A percentile compares a stretch with the other conserved stretches of the same genome.
Evolutionary conservation across 1,140 invertebrate genomes (phyloP).

Genomic region (Nomia melanderi): DNA sequence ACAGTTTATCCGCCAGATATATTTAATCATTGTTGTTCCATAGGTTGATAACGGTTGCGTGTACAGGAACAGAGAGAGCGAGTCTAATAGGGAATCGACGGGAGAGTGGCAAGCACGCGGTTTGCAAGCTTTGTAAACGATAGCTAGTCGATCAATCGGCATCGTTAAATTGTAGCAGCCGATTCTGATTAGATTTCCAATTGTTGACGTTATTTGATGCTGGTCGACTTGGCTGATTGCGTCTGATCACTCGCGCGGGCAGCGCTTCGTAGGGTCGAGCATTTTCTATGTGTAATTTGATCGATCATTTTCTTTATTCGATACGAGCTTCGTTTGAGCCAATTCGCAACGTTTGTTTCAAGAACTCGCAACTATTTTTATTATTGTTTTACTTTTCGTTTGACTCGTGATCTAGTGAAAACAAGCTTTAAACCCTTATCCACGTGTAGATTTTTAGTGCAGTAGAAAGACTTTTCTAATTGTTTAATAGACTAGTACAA

Average conservation of each 20-base stretch:
- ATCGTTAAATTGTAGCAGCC: slow-evolving; percentile 64
- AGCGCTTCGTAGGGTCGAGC: slow-evolving; percentile 32
- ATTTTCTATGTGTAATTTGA: slow-evolving; percentile 57
- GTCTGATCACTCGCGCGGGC: slow-evolving; percentile 60
- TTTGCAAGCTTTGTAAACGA: slow-evolving; percentile 68
- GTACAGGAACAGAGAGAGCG: slow-evolving; percentile 48
- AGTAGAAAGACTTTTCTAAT: too few relatives aligned
- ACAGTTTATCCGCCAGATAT: slow-evolving; percentile 29
- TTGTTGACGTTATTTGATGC: slow-evolving; percentile 66
- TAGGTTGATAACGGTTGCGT: slow-evolving; percentile 54
- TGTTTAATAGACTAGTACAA: too few relatives aligned
- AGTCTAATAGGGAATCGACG: neutral
- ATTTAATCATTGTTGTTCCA: slow-evolving; percentile 36
- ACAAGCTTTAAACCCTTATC: too few relatives aligned
- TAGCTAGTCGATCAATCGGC: slow-evolving; percentile 64
- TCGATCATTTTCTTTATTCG: slow-evolving; percentile 12
- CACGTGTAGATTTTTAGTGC: too few relatives aligned
- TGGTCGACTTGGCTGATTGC: slow-evolving; percentile 55
- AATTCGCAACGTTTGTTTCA: neutral
- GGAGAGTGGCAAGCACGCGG: slow-evolving; percentile 58
- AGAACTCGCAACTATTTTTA: neutral
- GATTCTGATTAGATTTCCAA: slow-evolving; percentile 69
- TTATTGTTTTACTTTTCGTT: too few relatives aligned
- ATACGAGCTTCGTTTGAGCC: neutral
- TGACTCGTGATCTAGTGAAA: too few relatives aligned